These are phyloP conservation scores for Pecten maximus DNA, from an alignment of 2,888 invertebrate genomes.

Conservation along the genomic window DNA sequence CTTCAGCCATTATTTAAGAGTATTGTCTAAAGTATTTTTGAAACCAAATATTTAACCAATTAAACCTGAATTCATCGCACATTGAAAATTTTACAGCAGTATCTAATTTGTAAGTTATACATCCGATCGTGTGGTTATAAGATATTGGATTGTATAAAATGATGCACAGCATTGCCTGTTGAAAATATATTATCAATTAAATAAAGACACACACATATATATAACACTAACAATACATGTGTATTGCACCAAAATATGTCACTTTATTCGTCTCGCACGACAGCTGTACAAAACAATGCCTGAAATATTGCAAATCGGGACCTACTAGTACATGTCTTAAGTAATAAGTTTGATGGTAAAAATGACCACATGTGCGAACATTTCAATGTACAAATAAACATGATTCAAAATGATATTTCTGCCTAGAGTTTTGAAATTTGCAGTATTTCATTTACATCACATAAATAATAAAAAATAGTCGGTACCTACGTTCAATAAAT, in stretches of 20 bases:
- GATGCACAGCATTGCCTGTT: no score
- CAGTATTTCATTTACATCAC: not conserved
- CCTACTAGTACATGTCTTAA: not conserved
- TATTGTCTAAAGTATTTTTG: no score
- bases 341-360: not conserved
- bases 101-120: no score
- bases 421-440: not conserved
- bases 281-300: conserved; percentile 23
- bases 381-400: not conserved
- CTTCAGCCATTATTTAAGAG: no score
- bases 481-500: not conserved
- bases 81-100: no score
- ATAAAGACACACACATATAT: not conserved
- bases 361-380: not conserved
- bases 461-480: not conserved
- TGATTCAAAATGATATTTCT: not conserved
- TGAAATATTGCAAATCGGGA: conserved; percentile 30
- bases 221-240: conserved; percentile 5
- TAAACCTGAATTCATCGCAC: no score
- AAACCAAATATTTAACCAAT: no score
- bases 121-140: no score
- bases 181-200: no score
- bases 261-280: conserved; percentile 44
- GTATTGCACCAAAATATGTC: conserved; percentile 47
- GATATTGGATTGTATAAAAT: no score